Base-by-base conservation (phyloP, 2,888 invertebrate genomes). In the Atrina japonica region DNA sequence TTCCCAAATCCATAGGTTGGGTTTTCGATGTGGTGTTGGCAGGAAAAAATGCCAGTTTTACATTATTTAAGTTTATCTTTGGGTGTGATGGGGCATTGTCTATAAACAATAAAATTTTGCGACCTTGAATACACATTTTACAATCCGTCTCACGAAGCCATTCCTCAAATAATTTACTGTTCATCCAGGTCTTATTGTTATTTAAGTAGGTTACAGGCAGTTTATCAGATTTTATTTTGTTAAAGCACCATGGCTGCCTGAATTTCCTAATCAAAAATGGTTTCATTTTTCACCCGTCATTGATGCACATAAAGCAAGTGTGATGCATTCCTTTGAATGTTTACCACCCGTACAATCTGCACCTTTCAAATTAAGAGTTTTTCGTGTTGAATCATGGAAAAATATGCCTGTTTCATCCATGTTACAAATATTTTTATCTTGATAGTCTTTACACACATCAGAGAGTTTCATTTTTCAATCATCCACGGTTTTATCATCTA, bases 1-100 rank as follows among this genome's bases (percentile, higher is more conserved):
- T 64, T 14, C 64, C 64, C 21, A 52, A 53, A 25, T 64, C 64
- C 53, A 64, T 52, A 5, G 64, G 64, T 27, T 64, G 64, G 11
- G 41, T 52, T 0, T 21, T 3, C 3, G 41, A 41, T 14, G 53
- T 64, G 0, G 64, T 64, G n/a, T 53, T 64, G 2, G 64, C 40
- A 2, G 64, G 64, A 7, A 53, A 53, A 27, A 43, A 53, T 27
- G 35, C 40, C 1, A 64, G 25, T 53, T 64, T 18, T 2, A 53
- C 43, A 41, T 53, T 29, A n/a, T 35, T 35, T 16, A 52, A 41
- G 1, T 64, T 21, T 3, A 21, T 18, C 0, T 52, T 3, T 23
- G 35, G 29, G 27, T 64, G 64, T 9, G 50, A 53, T 25, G 64
- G 25, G 18, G 53, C 64, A 64, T 52, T 64, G 43, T 64, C 53